These are phyloP conservation scores for Characodon lateralis DNA, from an alignment of 2,797 vertebrate species.

Conservation along the genomic window DNA sequence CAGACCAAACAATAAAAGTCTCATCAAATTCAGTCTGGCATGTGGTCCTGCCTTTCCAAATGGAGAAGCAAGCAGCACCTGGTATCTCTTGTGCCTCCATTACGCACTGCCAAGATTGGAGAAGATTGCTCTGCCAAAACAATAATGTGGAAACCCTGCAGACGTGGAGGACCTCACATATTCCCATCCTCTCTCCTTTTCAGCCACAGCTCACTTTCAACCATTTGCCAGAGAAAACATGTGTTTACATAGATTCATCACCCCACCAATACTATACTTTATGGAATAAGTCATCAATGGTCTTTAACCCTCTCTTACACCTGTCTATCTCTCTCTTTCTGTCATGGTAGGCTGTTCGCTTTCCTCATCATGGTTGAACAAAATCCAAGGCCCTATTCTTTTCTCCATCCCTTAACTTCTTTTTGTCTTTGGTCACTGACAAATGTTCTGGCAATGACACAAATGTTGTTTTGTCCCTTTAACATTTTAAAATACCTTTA, in stretches of 20 bases:
- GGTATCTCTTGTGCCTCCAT: slow-evolving; percentile 71
- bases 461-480: background rate
- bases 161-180: slow-evolving; percentile 41
- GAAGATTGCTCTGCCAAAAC: slow-evolving; percentile 78
- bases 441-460: background rate
- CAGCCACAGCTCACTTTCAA: slow-evolving; percentile 38
- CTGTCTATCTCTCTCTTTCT: slow-evolving; percentile 21
- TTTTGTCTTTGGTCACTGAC: background rate
- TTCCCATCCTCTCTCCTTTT: slow-evolving; percentile 31
- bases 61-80: slow-evolving; percentile 67
- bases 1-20: slow-evolving; percentile 68
- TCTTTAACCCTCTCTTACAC: slow-evolving; percentile 67
- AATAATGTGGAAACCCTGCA: slow-evolving; percentile 75
- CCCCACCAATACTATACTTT: slow-evolving; percentile 40
- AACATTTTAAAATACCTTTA: background rate
- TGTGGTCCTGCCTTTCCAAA: slow-evolving; percentile 64
- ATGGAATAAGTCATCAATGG: slow-evolving; percentile 72
- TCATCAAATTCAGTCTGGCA: slow-evolving; percentile 71
- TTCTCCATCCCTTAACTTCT: background rate
- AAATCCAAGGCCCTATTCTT: slow-evolving; percentile 37
- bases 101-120: slow-evolving; percentile 70
- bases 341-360: slow-evolving; percentile 54
- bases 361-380: slow-evolving; percentile 67
- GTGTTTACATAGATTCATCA: slow-evolving; percentile 37
- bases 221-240: slow-evolving; percentile 40